Base-by-base conservation (phyloP, 2,797 vertebrate genomes). In the Sibirionetta formosa region DNA sequence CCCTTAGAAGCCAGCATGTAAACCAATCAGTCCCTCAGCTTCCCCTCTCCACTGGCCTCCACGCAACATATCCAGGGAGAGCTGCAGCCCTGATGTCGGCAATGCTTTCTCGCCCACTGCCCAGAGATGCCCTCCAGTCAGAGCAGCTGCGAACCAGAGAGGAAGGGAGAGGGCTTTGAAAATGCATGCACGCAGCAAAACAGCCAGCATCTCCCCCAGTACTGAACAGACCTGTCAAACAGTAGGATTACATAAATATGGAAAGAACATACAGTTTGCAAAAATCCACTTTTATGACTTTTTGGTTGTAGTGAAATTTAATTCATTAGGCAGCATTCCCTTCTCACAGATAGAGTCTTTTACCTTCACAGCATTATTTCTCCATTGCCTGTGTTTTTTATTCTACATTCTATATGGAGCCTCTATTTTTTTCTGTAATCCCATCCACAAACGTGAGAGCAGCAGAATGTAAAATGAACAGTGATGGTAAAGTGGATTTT, bases 51-150 rank as follows among this genome's bases (percentile, higher is more conserved):
- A 72, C 14, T 0, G 0, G 51, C 72, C 65, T 82, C 36, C 82
- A 90, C 66, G 82, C 85, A 94, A 42, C 35, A 60, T 11, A 79
- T 60, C 85, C 94, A 90, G 95, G 77, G 65, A 79, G 89, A 94
- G 66, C 35, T 70, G 82, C 51, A 95, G 63, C 77, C 80, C 87
- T 70, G 73, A 66, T 86, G 82, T 73, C 76, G 86, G 36, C 18
- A 51, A 90, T 78, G 1, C 70, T 81, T 90, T 66, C 54, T 88
- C 91, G 51, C 50, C 36, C 76, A 88, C 80, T 91, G 89, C 60
- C 80, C 51, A 40, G 40, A 94, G 84, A 71, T 0, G 0, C n/a
- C 69, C 86, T 90, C 75, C 64, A 71, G 75, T 26, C 29, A 9
- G 2, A 92, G 29, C 50, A 81, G 72, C 70, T 69, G 50, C 57